Conservation (phyloP, 2,113 vertebrate genomes). For the Columbina picui region DNA sequence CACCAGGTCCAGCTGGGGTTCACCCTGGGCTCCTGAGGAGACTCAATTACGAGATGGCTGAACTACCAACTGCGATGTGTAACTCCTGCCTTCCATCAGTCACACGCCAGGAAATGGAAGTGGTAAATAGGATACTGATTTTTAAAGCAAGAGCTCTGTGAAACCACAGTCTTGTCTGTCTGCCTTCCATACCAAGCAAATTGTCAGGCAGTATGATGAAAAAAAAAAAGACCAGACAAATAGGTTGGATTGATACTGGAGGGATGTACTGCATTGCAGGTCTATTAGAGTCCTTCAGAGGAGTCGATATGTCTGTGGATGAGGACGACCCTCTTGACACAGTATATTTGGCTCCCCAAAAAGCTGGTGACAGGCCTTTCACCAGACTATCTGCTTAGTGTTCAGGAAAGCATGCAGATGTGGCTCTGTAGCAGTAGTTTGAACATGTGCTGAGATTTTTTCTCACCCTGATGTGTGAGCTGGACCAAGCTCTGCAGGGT, state of each 20-base stretch:
- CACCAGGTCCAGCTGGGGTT: rapidly evolving
- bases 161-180: neutral
- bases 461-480: neutral
- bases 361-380: neutral
- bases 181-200: neutral
- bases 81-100: constrained; percentile 1
- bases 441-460: rapidly evolving
- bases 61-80: neutral
- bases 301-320: neutral
- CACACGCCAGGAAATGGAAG: neutral
- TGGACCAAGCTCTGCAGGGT: neutral
- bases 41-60: neutral
- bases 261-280: neutral
- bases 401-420: neutral
- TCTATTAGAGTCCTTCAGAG: neutral
- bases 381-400: neutral
- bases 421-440: neutral
- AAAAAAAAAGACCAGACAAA: neutral
- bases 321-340: neutral
- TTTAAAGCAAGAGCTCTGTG: neutral
- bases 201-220: neutral
- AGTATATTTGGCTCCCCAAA: neutral
- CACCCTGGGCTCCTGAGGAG: neutral
- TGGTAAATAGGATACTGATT: neutral
- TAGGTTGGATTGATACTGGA: neutral